Evolutionary conservation across 2,797 vertebrate genomes (phyloP), one percentile per base, ranked within the genome.

Genomic region (Notolabrus celidotus): DNA sequence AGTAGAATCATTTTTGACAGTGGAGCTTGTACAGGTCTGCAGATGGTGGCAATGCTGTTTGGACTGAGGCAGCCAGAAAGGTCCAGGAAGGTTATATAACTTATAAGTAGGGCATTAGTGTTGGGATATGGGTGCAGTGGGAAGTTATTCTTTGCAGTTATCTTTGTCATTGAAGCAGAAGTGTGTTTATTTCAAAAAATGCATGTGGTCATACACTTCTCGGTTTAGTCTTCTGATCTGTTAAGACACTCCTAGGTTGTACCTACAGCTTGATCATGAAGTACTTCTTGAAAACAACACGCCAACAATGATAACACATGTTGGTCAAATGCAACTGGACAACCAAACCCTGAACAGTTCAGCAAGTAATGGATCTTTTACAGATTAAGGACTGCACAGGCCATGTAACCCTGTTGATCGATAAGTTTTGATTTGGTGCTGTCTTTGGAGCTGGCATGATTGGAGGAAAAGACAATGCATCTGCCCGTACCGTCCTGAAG

Each of bases 361-460:
- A 34, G 43, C 65, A 54, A 64, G 63, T 57, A 73, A 68, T 83
- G 59, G 60, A 59, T 64, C 36, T 56, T 60, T 58, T 38, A 46
- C 65, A 73, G 67, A 72, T 78, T 67, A 53, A 56, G 49, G 42
- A 38, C 19, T 56, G 33, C 45, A 63, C n/a, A 19, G 51, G 57
- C 61, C 42, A 80, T 61, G 51, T 61, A 54, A 76, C 53, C 43
- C 20, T 47, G 57, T 45, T 11, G 43, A 80, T 86, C 64, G 3
- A 83, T 82, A 55, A 5, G 34, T 71, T 70, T 67, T 51, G 41
- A 63, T 69, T 61, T 23, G 54, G 14, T 20, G n/a, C 66, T 5
- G 34, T 83, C 65, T 58, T 23, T 59, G 60, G 52, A 76, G 46
- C 33, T 39, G 38, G 16, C 57, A 47, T 56, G 56, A 77, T 70